Base-by-base conservation (phyloP, 1,140 invertebrate species). In the Diabrotica virgifera region DNA sequence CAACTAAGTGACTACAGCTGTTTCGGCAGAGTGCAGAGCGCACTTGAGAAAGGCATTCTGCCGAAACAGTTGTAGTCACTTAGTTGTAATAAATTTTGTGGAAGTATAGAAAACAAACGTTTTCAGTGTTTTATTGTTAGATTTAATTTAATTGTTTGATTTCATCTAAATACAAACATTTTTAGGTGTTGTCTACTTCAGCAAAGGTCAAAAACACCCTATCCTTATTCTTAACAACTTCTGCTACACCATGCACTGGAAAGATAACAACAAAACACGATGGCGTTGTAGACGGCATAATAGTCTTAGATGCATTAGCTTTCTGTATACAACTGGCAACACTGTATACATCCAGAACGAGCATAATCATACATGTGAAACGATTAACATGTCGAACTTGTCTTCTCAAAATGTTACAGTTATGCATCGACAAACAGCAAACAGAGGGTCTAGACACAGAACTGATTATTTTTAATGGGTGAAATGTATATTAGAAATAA, bases 131-230 rank as follows among this genome's bases (percentile, higher is more conserved):
- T n/a, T n/a, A n/a, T n/a, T n/a, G n/a, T n/a, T n/a, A n/a, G n/a
- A n/a, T 24, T 24, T 24, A 24, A 24, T 24, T 24, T 24, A 24
- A 24, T 24, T 24, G 4, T 24, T 24, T 4, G 24, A 24, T 24
- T 24, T 24, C 24, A 24, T 24, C 24, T 24, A 24, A 14, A 64
- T 64, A 24, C 12, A 64, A 38, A 24, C 50, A 14, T 38, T 70
- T 70, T 70, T 52, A 70, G 69, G 66, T 54, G 36, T 62, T 7
- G 62, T 72, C 36, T 70, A 72, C 59, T 63, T 72, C 40, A 54
- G 37, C 10, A 57, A 46, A 65, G 71, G 63, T 5, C 38, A 59
- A 6, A 72, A 72, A 55, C 64, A 72, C 60, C 71, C 71, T 5
- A 70, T 57, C 38, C 35, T 72, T 8, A 56, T 72, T 11, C 51